These are phyloP conservation scores for Meteorus sp. DNA, from an alignment of 1,140 invertebrate species.

Conservation along the genomic window DNA sequence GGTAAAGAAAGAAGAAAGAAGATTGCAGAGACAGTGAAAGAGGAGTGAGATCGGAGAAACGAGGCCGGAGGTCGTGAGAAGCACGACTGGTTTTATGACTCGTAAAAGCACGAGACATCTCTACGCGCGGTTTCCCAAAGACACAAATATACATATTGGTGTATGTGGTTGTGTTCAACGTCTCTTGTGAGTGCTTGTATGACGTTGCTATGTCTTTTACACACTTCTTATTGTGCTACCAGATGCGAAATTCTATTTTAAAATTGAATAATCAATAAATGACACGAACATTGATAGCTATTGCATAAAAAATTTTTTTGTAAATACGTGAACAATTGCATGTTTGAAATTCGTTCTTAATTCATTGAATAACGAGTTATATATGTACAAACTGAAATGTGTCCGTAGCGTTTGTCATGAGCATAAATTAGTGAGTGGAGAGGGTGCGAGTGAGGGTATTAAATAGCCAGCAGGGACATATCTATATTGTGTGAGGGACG, in stretches of 20 bases:
- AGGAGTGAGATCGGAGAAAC: conserved; percentile 22
- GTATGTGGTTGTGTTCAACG: neutral
- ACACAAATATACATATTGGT: conserved; percentile 34
- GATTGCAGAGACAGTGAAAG: conserved; percentile 27
- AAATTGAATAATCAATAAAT: too few species aligned
- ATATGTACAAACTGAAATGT: too few species aligned
- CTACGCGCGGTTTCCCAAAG: conserved; percentile 26
- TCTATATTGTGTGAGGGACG: too few species aligned
- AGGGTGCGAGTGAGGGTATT: neutral
- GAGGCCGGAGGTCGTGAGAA: conserved; percentile 45
- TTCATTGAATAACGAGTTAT: too few species aligned
- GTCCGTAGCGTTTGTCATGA: too few species aligned
- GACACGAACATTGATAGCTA: too few species aligned
- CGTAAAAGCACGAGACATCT: conserved; percentile 54
- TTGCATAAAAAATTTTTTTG: too few species aligned
- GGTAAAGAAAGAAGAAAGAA: conserved; percentile 6
- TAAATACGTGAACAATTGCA: too few species aligned
- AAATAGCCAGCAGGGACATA: too few species aligned
- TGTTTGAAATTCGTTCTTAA: too few species aligned
- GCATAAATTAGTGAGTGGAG: conserved; percentile 4
- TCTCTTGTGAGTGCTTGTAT: neutral
- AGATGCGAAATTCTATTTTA: too few species aligned
- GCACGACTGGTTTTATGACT: conserved; percentile 58
- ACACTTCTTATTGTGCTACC: neutral
- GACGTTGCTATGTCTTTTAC: neutral